A percentile compares a stretch with the other conserved stretches of the same genome.
These are phyloP conservation scores for Eumerus sabulonum DNA, from an alignment of 2,888 invertebrate genomes.

Conservation along the genomic window DNA sequence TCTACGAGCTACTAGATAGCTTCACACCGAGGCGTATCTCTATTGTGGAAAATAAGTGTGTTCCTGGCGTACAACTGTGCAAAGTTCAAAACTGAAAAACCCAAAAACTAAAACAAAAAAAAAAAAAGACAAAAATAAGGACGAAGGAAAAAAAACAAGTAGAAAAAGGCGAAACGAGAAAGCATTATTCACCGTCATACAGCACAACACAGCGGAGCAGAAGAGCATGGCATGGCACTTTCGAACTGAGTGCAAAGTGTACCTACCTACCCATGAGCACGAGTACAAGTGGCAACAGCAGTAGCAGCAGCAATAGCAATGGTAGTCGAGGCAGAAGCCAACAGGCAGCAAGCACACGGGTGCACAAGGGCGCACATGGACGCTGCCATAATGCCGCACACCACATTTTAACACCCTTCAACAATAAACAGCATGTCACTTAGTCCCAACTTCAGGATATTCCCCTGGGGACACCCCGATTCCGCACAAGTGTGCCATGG, in stretches of 20 bases:
- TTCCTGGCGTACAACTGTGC: slow-evolving; percentile 64
- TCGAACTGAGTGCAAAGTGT: slow-evolving; percentile 53
- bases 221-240: slow-evolving; percentile 53
- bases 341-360: slow-evolving; percentile 63
- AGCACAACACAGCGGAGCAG: slow-evolving; percentile 29
- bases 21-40: slow-evolving; percentile 66
- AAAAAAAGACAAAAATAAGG: slow-evolving; percentile 3
- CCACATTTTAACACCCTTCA: slow-evolving; percentile 79
- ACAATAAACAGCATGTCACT: slow-evolving; percentile 79
- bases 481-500: slow-evolving; percentile 72
- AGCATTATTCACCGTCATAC: slow-evolving; percentile 62
- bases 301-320: too few relatives aligned
- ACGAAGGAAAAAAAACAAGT: slow-evolving; percentile 23
- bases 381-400: slow-evolving; percentile 72
- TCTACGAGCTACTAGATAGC: slow-evolving; percentile 64
- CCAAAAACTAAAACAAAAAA: slow-evolving; percentile 17
- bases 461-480: slow-evolving; percentile 63
- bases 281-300: too few relatives aligned
- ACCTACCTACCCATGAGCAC: slow-evolving; percentile 25
- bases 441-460: slow-evolving; percentile 78
- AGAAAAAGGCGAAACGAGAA: slow-evolving; percentile 36
- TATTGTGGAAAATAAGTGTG: slow-evolving; percentile 69
- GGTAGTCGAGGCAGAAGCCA: slow-evolving; percentile 23
- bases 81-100: slow-evolving; percentile 43
- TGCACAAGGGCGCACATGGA: slow-evolving; percentile 61